Conservation (phyloP, 2,888 invertebrate genomes). For the Rotaria sp. region DNA sequence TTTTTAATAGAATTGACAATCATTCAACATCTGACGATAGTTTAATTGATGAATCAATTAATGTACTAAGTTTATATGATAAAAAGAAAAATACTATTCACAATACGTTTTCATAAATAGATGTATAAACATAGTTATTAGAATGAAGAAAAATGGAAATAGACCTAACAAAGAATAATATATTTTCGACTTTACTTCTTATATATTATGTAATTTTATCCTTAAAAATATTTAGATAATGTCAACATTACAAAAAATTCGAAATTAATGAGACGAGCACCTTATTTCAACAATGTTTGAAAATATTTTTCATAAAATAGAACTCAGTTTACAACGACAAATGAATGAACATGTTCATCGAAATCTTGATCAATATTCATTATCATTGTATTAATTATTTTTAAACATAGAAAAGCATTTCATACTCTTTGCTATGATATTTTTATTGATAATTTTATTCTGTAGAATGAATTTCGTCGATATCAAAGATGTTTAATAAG, state of each 20-base stretch:
- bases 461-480: not conserved
- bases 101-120: constrained; percentile 72
- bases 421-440: not conserved
- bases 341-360: constrained; percentile 30
- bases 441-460: not conserved
- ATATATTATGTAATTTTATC: too few species aligned
- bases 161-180: too few species aligned
- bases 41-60: constrained; percentile 71
- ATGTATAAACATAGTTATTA: constrained; percentile 73
- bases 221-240: not conserved
- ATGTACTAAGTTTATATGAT: constrained; percentile 66
- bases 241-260: not conserved
- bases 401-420: not conserved
- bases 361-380: constrained; percentile 33
- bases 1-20: constrained; percentile 69
- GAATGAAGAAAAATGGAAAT: constrained; percentile 68
- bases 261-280: constrained; percentile 2
- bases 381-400: not conserved
- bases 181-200: too few species aligned
- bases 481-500: not conserved
- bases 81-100: constrained; percentile 73
- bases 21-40: constrained; percentile 98
- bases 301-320: constrained; percentile 21
- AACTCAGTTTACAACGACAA: not conserved
- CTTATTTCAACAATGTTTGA: constrained; percentile 33